Evolutionary conservation across 2,113 vertebrate genomes (phyloP).

Genomic region (Gobius niger): DNA sequence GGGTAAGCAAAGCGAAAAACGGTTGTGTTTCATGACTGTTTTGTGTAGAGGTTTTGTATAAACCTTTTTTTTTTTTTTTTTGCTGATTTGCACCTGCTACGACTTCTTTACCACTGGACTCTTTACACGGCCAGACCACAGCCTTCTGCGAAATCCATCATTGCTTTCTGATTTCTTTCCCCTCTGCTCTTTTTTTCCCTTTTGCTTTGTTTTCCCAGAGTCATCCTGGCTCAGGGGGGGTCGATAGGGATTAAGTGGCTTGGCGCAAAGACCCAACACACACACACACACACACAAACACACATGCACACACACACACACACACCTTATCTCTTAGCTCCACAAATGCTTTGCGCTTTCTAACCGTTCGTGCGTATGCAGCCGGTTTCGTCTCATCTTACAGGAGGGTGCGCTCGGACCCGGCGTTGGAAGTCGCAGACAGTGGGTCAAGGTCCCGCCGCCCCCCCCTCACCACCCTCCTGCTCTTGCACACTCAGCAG

Average conservation of each 20-base stretch:
- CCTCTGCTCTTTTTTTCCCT: constrained; percentile 7
- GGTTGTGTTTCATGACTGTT: no score
- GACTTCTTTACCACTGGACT: neutral
- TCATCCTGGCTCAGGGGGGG: constrained; percentile 8
- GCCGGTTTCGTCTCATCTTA: constrained; percentile 35
- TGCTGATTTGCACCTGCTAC: neutral
- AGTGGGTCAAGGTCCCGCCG: constrained; percentile 55
- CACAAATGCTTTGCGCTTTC: constrained; percentile 9
- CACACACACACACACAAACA: neutral
- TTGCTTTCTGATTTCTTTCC: constrained; percentile 6
- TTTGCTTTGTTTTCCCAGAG: constrained; percentile 30
- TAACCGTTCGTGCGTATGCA: neutral
- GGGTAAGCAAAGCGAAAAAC: no score
- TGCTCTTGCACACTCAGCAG: constrained; percentile 57
- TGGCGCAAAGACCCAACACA: constrained; percentile 41
- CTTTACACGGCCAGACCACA: constrained; percentile 4
- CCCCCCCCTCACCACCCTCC: no score
- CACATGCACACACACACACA: no score
- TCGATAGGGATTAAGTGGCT: constrained; percentile 56
- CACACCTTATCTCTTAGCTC: constrained; percentile 44
- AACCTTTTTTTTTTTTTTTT: no score
- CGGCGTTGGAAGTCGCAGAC: constrained; percentile 53
- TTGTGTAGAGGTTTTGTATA: neutral
- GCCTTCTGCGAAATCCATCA: constrained; percentile 48
- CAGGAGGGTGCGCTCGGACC: constrained; percentile 20